Percentiles rank a stretch among this genome's conserved stretches.
phyloP scores from a whole-genome alignment of 2,113 vertebrate species.

The Danio rerio region DNA sequence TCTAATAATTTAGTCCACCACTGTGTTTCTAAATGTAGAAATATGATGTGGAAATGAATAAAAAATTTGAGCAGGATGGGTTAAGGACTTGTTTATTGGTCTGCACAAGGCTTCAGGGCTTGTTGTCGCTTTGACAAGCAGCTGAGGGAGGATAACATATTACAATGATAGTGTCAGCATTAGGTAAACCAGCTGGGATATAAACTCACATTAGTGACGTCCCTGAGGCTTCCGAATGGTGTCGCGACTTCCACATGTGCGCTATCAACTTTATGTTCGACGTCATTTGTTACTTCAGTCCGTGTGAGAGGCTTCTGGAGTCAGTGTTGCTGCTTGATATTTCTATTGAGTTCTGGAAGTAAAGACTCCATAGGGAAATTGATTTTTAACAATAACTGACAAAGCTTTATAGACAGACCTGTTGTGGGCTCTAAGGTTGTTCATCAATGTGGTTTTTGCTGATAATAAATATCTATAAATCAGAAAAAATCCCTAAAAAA shows the following conservation, averaged over 20 bases:
- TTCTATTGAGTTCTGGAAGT: too few species aligned
- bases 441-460: too few species aligned
- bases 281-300: not conserved
- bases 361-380: too few species aligned
- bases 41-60: not conserved
- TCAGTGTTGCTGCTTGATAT: too few species aligned
- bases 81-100: slow-evolving; percentile 5
- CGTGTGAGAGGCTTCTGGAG: too few species aligned
- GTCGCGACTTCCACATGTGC: slow-evolving; percentile 9
- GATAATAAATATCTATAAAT: too few species aligned
- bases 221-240: not conserved
- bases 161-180: not conserved
- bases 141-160: slow-evolving; percentile 10
- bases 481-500: too few species aligned
- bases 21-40: not conserved
- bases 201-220: slow-evolving; percentile 17
- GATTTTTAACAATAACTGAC: too few species aligned
- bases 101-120: not conserved
- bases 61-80: not conserved
- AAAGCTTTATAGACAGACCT: too few species aligned
- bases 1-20: too few species aligned
- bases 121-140: slow-evolving; percentile 30
- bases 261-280: not conserved
- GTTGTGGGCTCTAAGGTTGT: too few species aligned
- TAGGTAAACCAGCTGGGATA: slow-evolving; percentile 31